Evolutionary conservation across 2,113 vertebrate species (phyloP).

Genomic region (Salvelinus alpinus): DNA sequence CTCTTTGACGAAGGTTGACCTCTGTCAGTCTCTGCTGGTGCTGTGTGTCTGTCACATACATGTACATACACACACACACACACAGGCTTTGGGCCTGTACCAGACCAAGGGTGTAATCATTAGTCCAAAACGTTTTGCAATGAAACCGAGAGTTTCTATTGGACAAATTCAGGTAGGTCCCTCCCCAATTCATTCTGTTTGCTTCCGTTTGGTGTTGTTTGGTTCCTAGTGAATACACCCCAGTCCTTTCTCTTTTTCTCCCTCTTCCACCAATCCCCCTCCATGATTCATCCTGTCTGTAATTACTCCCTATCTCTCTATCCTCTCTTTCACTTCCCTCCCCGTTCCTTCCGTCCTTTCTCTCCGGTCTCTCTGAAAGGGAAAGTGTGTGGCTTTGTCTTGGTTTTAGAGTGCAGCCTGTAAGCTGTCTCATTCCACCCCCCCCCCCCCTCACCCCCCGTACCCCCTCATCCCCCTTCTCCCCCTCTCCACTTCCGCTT

Average conservation of each 20-base stretch:
- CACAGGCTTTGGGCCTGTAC: background rate
- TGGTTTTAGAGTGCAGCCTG: constrained; percentile 17
- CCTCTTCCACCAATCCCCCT: background rate
- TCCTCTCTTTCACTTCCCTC: background rate
- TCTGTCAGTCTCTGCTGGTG: constrained; percentile 15
- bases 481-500: constrained; percentile 3
- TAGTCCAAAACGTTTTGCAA: too few relatives aligned
- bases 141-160: too few relatives aligned
- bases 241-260: constrained; percentile 9
- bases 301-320: background rate
- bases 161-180: too few relatives aligned
- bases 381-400: constrained; percentile 3
- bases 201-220: too few relatives aligned
- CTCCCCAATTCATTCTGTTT: too few relatives aligned
- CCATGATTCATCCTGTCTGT: background rate
- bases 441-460: constrained; percentile 18
- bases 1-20: too few relatives aligned
- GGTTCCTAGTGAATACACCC: too few relatives aligned
- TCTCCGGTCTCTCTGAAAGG: background rate
- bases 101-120: too few relatives aligned
- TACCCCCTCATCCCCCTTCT: background rate
- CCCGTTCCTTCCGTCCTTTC: background rate
- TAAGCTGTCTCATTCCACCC: constrained; percentile 2
- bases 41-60: constrained; percentile 11
- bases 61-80: background rate